Evolutionary conservation across 2,113 vertebrate genomes (phyloP).

Genomic region (Micromys minutus): DNA sequence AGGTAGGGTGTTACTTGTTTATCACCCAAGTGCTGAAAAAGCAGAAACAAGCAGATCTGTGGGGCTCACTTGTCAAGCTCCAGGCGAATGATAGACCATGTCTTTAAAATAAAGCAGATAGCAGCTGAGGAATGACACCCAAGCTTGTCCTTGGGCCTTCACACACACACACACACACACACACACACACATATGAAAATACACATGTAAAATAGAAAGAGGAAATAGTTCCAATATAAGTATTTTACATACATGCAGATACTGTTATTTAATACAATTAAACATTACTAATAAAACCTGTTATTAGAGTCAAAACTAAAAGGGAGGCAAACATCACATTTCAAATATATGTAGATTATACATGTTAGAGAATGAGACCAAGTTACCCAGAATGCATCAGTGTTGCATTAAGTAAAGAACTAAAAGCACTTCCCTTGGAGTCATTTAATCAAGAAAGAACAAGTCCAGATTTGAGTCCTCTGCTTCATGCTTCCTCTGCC

Average conservation of each 20-base stretch:
- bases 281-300: not conserved
- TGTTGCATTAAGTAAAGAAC: not conserved
- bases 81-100: not conserved
- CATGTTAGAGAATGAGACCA: not conserved
- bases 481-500: not conserved
- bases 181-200: not conserved
- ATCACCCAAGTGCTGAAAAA: not conserved
- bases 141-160: not conserved
- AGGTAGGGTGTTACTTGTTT: too few relatives aligned
- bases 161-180: not conserved
- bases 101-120: not conserved
- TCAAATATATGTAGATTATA: not conserved
- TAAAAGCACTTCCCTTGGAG: not conserved
- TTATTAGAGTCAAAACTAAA: not conserved
- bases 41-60: not conserved
- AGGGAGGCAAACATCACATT: not conserved
- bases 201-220: not conserved
- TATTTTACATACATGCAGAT: not conserved
- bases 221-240: not conserved
- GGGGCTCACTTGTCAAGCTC: not conserved
- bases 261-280: not conserved
- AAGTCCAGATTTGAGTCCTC: not conserved
- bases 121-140: not conserved
- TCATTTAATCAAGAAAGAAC: not conserved
- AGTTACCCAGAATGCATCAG: not conserved